Conservation (phyloP, 1,140 invertebrate genomes). For the Cydia splendana region DNA sequence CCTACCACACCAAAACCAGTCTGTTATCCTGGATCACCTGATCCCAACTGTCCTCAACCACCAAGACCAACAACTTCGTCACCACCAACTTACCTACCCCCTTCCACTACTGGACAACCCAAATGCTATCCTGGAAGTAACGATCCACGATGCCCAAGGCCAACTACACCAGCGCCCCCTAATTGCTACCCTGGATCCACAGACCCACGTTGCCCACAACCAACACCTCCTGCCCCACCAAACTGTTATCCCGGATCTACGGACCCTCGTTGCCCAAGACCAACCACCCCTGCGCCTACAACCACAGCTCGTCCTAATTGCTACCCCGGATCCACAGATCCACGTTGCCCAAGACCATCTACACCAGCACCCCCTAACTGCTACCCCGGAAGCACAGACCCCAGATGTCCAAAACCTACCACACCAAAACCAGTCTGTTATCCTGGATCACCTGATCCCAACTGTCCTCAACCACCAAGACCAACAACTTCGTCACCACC, state of each 20-base stretch:
- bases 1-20: slow-evolving; percentile 35
- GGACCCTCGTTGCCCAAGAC: slow-evolving; percentile 71
- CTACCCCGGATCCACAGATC: slow-evolving; percentile 71
- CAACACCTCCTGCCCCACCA: slow-evolving; percentile 46
- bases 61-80: slow-evolving; percentile 35
- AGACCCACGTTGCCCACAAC: slow-evolving; percentile 43
- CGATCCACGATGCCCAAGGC: slow-evolving; percentile 44
- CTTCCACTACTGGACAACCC: slow-evolving; percentile 22
- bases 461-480: slow-evolving; percentile 54
- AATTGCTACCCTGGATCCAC: slow-evolving; percentile 43
- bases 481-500: slow-evolving; percentile 29
- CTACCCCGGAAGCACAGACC: slow-evolving; percentile 51
- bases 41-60: slow-evolving; percentile 65
- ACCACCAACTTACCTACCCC: slow-evolving; percentile 23
- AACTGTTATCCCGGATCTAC: slow-evolving; percentile 71
- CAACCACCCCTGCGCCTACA: slow-evolving; percentile 45
- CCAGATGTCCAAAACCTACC: slow-evolving; percentile 38
- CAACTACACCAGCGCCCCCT: slow-evolving; percentile 37
- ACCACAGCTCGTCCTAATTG: slow-evolving; percentile 44
- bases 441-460: slow-evolving; percentile 76
- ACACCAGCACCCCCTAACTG: slow-evolving; percentile 47
- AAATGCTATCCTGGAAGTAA: slow-evolving; percentile 42
- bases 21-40: slow-evolving; percentile 74
- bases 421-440: slow-evolving; percentile 49
- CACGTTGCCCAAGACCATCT: slow-evolving; percentile 61